Percentiles rank a stretch among this genome's conserved stretches.
These are phyloP conservation scores for Willisornis vidua DNA, from an alignment of 2,113 vertebrate species.

Conservation along the genomic window DNA sequence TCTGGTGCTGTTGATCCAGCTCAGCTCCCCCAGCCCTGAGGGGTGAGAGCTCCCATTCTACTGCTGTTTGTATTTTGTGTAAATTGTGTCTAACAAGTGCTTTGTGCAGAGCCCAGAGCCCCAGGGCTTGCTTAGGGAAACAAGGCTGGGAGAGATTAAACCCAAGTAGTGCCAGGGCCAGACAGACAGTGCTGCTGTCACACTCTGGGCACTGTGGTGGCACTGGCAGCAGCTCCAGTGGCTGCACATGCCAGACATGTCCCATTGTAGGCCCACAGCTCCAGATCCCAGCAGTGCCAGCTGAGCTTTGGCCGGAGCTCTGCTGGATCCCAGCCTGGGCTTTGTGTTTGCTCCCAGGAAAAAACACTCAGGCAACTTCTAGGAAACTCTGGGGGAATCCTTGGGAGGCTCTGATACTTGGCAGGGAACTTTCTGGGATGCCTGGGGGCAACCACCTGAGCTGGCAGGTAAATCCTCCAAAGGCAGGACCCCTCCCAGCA, in stretches of 20 bases:
- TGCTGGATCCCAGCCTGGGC: conserved; percentile 1
- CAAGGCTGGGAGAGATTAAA: neutral
- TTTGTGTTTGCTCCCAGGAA: neutral
- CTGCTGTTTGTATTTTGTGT: neutral
- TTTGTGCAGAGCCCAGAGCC: neutral
- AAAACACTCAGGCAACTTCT: neutral
- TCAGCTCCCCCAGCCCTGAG: neutral
- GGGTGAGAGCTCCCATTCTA: neutral
- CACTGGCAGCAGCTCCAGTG: neutral
- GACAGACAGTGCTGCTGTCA: neutral
- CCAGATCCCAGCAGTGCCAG: conserved; percentile 18
- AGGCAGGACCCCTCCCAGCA: neutral
- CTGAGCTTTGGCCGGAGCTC: conserved; percentile 29
- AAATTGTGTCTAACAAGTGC: neutral
- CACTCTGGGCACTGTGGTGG: neutral
- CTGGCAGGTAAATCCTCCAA: neutral
- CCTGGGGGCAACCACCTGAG: neutral
- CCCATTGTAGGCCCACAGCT: neutral
- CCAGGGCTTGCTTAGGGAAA: neutral
- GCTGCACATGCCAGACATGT: neutral
- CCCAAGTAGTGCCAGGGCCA: neutral
- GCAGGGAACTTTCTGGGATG: neutral
- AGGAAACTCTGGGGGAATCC: neutral
- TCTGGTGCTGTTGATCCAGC: neutral
- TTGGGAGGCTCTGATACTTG: neutral